Evolutionary conservation across 2,888 invertebrate species (phyloP), one percentile per base, ranked within the genome.

Genomic region (Octodonta nipae): DNA sequence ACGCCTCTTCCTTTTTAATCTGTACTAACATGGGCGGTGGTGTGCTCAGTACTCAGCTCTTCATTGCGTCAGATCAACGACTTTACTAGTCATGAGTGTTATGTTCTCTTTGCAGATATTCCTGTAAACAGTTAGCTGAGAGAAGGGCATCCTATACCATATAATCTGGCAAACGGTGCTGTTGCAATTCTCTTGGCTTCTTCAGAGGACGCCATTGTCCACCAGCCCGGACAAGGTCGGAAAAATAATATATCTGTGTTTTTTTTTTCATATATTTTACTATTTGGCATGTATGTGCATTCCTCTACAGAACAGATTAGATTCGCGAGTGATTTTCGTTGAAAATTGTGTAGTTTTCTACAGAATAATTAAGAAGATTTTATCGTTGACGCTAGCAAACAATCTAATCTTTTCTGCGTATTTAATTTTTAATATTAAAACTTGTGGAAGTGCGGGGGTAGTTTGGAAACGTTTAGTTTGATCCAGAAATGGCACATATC

Each of bases 91-190:
- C 59, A 58, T 57, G 53, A 55, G 53, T 60, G 54, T 61, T 61
- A 43, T 50, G 47, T 63, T 61, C 58, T 61, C 55, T 63, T 63
- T 63, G 52, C 63, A 63, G 63, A 63, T 63, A 55, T 63, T 63
- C 60, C 60, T 63, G 58, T 63, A 60, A n/a, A 61, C 56, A 43
- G 45, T 43, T 43, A 54, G 55, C 55, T 52, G 54, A 54, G 50
- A 47, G 45, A 48, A 45, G 47, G 41, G 46, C 45, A 37, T 37
- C 43, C 37, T 22, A 10, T 22, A n/a, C n/a, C n/a, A n/a, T n/a
- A n/a, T n/a, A n/a, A n/a, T n/a, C 32, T 37, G 41, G 35, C 41
- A 38, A 37, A 35, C 31, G 10, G 22, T 22, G 22, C 11, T 11
- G 22, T 22, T 22, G n/a, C n/a, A n/a, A n/a, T n/a, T n/a, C n/a